Evolutionary conservation across 2,888 invertebrate species (phyloP).

Genomic region (Anoncus sp.): DNA sequence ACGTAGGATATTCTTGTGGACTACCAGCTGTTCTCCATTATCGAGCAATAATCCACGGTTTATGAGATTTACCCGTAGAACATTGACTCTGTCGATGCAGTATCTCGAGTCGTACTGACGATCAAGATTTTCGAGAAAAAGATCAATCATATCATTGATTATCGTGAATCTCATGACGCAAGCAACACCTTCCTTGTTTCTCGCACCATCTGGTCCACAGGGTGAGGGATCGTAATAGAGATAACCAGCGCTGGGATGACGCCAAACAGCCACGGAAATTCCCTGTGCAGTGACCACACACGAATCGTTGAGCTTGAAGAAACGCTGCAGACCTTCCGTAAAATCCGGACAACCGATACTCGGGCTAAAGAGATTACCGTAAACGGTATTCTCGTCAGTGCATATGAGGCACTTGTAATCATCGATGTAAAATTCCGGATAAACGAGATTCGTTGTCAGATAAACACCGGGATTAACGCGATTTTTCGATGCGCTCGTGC

Average conservation of each 20-base stretch:
- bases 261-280: conserved; percentile 86
- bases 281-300: conserved; percentile 86
- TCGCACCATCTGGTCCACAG: conserved; percentile 85
- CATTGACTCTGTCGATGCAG: conserved; percentile 74
- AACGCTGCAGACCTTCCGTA: conserved; percentile 79
- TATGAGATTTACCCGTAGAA: conserved; percentile 70
- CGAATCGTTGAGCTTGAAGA: conserved; percentile 80
- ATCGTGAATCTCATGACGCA: conserved; percentile 74
- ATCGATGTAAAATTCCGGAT: conserved; percentile 77
- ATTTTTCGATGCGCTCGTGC: conserved; percentile 70
- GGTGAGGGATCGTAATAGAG: conserved; percentile 87
- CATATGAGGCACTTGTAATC: conserved; percentile 75
- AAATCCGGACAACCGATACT: conserved; percentile 74
- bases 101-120: conserved; percentile 73
- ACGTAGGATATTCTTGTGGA: conserved; percentile 69
- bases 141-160: conserved; percentile 69
- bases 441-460: conserved; percentile 70
- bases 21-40: conserved; percentile 61
- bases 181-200: conserved; percentile 66
- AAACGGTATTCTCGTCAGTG: conserved; percentile 70
- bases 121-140: conserved; percentile 72
- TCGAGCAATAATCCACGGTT: conserved; percentile 66
- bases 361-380: conserved; percentile 75
- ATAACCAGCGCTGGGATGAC: conserved; percentile 81
- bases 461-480: conserved; percentile 69